These are phyloP conservation scores for Phoenicopterus ruber DNA, from an alignment of 2,113 vertebrate genomes.

Conservation along the genomic window DNA sequence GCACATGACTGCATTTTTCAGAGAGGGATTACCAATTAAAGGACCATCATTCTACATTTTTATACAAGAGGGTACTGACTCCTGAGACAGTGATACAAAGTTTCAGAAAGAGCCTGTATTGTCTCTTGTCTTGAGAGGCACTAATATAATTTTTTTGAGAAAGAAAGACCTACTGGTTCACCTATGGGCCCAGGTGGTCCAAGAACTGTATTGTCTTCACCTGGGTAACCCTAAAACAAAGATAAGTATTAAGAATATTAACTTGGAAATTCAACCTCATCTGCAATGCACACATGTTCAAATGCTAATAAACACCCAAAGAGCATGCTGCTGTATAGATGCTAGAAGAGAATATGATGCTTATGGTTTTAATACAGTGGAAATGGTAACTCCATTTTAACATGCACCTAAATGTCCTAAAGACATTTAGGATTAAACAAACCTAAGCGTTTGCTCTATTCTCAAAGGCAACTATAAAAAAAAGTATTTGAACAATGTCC, in stretches of 20 bases:
- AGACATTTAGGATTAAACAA: not conserved
- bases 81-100: not conserved
- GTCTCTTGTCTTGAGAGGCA: not conserved
- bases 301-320: not conserved
- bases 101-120: not conserved
- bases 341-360: not conserved
- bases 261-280: not conserved
- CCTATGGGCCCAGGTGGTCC: slow-evolving; percentile 94
- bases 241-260: not conserved
- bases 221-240: slow-evolving; percentile 87
- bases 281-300: not conserved
- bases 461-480: not conserved
- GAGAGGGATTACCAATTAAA: not conserved
- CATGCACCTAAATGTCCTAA: not conserved
- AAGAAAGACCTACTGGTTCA: slow-evolving; percentile 99
- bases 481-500: not conserved
- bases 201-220: slow-evolving; percentile 84
- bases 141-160: slow-evolving; percentile 68
- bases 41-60: not conserved
- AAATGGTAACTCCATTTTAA: not conserved
- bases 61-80: not conserved
- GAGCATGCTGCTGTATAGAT: not conserved
- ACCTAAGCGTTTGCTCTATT: not conserved
- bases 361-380: not conserved
- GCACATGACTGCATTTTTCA: not conserved